Conservation (phyloP, 35 echinoderm and acorn worm species). For the Apostichopus japonicus region DNA sequence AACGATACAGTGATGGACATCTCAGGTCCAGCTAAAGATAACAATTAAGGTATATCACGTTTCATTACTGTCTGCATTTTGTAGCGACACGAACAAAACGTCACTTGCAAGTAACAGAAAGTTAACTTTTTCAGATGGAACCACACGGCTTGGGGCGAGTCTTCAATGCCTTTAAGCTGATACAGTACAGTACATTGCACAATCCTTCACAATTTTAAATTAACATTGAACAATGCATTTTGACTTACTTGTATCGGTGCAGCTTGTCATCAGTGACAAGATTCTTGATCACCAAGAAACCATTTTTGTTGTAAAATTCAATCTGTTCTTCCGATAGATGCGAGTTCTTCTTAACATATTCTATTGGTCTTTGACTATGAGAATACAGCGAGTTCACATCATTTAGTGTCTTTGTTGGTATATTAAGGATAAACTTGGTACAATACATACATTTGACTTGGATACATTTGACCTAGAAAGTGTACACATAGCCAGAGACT, state of each 20-base stretch:
- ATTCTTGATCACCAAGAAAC: conserved; percentile 84
- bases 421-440: background rate
- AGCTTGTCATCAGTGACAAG: conserved; percentile 80
- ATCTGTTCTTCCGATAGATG: conserved; percentile 58
- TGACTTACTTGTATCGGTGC: conserved; percentile 79
- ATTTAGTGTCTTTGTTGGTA: background rate
- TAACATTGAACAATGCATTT: background rate
- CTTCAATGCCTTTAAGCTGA: too few relatives aligned
- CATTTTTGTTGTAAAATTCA: conserved; percentile 65
- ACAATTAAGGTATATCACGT: too few relatives aligned
- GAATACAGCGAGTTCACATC: conserved; percentile 7
- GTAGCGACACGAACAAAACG: too few relatives aligned
- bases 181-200: background rate
- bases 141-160: too few relatives aligned
- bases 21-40: too few relatives aligned
- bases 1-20: too few relatives aligned
- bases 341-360: conserved; percentile 60
- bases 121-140: too few relatives aligned
- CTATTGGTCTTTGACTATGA: background rate
- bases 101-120: too few relatives aligned
- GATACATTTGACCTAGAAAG: background rate
- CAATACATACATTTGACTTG: background rate
- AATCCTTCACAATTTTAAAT: background rate
- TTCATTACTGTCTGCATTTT: too few relatives aligned
- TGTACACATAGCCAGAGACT: background rate